These are phyloP conservation scores for Drosophila punjabiensis DNA, from an alignment of 1,140 invertebrate species.

Conservation along the genomic window DNA sequence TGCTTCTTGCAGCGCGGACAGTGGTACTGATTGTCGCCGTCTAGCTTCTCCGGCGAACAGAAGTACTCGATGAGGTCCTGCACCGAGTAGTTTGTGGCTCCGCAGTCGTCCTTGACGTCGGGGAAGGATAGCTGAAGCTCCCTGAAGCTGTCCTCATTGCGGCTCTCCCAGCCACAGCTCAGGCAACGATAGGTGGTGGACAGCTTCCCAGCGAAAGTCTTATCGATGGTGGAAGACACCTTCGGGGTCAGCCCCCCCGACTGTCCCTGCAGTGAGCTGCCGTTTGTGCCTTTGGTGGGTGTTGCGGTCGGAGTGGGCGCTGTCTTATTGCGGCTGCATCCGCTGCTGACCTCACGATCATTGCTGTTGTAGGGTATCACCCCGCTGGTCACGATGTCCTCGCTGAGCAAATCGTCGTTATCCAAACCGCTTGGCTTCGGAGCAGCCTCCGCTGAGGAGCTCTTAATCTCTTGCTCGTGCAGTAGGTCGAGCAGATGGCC, in stretches of 20 bases:
- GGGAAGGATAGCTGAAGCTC: conserved; percentile 94
- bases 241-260: conserved; percentile 33
- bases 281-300: conserved; percentile 47
- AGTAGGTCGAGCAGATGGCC: conserved; percentile 90
- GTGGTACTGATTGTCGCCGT: conserved; percentile 93
- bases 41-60: conserved; percentile 90
- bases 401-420: conserved; percentile 18
- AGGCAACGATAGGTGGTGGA: conserved; percentile 90
- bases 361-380: conserved; percentile 75
- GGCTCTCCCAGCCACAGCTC: conserved; percentile 89
- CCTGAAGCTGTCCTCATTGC: conserved; percentile 91
- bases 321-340: conserved; percentile 11
- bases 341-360: conserved; percentile 47
- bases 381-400: conserved; percentile 56
- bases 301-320: conserved; percentile 17
- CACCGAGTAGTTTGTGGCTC: conserved; percentile 87
- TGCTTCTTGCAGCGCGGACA: conserved; percentile 91
- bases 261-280: conserved; percentile 16
- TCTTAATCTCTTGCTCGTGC: conserved; percentile 89
- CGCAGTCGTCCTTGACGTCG: conserved; percentile 86
- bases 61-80: conserved; percentile 91
- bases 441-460: not conserved
- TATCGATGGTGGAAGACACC: conserved; percentile 87
- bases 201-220: conserved; percentile 91
- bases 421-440: conserved; percentile 10